Evolutionary conservation across 2,888 invertebrate genomes (phyloP), one percentile per base, ranked within the genome.

Genomic region (Andrena hattorfiana): DNA sequence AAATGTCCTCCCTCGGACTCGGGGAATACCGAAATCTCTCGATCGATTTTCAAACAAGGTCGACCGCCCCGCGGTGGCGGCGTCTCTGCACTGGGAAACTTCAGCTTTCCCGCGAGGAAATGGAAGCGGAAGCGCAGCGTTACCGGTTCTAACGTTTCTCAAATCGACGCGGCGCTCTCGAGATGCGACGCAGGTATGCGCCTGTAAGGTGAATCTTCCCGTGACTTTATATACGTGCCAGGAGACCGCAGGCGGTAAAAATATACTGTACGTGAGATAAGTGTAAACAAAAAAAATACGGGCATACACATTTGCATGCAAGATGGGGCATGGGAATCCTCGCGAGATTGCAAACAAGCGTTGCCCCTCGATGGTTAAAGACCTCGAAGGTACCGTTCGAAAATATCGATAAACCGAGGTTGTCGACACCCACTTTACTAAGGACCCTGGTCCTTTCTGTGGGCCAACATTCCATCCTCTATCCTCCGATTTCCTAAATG

Each of bases 251-350:
- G 30, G 72, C 32, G 77, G 81, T 60, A 84, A 82, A 81, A 73
- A 76, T 81, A 78, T 81, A 72, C 67, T 42, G 75, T 69, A 81
- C 87, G 83, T 81, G 77, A 87, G 81, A 87, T 87, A 85, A 56
- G 77, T 85, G 74, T 77, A 75, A 80, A 87, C 13, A 76, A 84
- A 80, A 75, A 79, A 73, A 68, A 73, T 63, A 84, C 74, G 74
- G 77, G 77, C 48, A 8, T 10, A 51, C 51, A 60, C 77, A 85
- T 88, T 85, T 83, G 72, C 72, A 83, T 81, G 77, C 81, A 67
- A 54, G 70, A 76, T 86, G 74, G 78, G 56, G 60, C 48, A 80
- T 64, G 68, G 60, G 80, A 82, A 75, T 68, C 60, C 66, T 79
- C 42, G 67, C 35, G 56, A 48, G 80, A 32, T 66, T 80, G 81